Evolutionary conservation across 2,888 invertebrate genomes (phyloP).

Genomic region (Trichopoda pennipes): DNA sequence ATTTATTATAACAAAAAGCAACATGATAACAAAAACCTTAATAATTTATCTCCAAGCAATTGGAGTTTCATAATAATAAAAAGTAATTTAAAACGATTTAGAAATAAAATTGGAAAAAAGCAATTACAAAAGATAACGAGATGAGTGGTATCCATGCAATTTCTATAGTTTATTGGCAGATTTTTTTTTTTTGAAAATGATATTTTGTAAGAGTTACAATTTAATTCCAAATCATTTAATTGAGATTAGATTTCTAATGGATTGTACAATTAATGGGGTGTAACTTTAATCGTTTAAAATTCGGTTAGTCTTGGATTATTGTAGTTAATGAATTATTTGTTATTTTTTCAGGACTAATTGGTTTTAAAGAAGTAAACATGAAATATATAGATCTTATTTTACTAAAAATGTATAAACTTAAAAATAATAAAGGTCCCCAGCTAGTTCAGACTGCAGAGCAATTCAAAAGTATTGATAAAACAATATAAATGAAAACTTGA

Average conservation of each 20-base stretch:
- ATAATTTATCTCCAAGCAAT: constrained; percentile 4
- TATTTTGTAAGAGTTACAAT: background rate
- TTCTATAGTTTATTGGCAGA: constrained; percentile 13
- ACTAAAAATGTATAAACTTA: too few relatives aligned
- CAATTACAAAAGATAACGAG: constrained; percentile 35
- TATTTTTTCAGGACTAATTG: too few relatives aligned
- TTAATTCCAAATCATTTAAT: constrained; percentile 4
- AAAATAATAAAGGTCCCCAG: too few relatives aligned
- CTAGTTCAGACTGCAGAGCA: too few relatives aligned
- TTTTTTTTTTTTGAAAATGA: background rate
- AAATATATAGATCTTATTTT: too few relatives aligned
- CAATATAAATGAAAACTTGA: too few relatives aligned
- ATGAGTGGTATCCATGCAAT: constrained; percentile 40
- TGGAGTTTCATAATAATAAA: constrained; percentile 28
- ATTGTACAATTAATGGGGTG: too few relatives aligned
- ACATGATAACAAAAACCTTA: constrained; percentile 17
- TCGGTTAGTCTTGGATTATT: too few relatives aligned
- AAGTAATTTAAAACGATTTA: constrained; percentile 47
- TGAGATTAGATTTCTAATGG: constrained; percentile 2
- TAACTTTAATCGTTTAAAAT: too few relatives aligned
- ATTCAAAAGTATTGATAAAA: too few relatives aligned
- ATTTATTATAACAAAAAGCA: constrained; percentile 10
- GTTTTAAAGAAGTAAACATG: too few relatives aligned
- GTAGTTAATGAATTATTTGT: too few relatives aligned
- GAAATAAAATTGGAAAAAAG: constrained; percentile 7